A percentile compares a stretch with the other conserved stretches of the same genome.
phyloP scores from a whole-genome alignment of 2,888 invertebrate species.

The Philopedon plagiatum region DNA sequence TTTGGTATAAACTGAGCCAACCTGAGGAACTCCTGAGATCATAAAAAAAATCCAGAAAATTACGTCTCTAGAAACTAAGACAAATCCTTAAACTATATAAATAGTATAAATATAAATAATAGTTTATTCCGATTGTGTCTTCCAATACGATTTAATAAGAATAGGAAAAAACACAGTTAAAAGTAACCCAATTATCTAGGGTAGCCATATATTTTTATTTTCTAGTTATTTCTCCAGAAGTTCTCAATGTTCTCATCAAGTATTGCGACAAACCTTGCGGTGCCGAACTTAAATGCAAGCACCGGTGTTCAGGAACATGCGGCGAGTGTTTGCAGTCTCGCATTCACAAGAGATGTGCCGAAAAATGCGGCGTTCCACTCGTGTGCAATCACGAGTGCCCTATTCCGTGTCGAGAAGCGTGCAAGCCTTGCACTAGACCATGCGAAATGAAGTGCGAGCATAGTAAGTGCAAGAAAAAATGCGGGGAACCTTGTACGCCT shows the following conservation, averaged over 20 bases:
- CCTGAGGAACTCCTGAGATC: too few species aligned
- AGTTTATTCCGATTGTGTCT: too few species aligned
- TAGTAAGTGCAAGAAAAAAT: constrained; percentile 69
- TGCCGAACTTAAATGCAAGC: constrained; percentile 68
- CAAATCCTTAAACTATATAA: too few species aligned
- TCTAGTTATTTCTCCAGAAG: constrained; percentile 7
- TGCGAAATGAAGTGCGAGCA: constrained; percentile 70
- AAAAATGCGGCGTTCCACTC: constrained; percentile 72
- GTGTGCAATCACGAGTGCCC: constrained; percentile 77
- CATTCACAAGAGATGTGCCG: constrained; percentile 73
- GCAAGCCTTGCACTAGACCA: constrained; percentile 72
- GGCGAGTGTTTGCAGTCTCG: constrained; percentile 73
- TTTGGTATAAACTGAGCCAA: too few species aligned
- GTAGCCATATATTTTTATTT: too few species aligned
- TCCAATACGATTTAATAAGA: too few species aligned
- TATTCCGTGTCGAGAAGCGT: constrained; percentile 72
- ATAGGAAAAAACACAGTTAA: too few species aligned
- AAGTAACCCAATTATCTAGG: too few species aligned
- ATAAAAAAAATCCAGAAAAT: too few species aligned
- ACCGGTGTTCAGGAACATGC: constrained; percentile 73
- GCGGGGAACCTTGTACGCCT: constrained; percentile 67
- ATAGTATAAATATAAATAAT: too few species aligned
- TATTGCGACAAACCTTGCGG: constrained; percentile 70
- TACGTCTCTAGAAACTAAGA: too few species aligned
- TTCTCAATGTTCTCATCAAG: constrained; percentile 57